Conservation (phyloP, 2,113 vertebrate genomes). For the Percina caprodes region DNA sequence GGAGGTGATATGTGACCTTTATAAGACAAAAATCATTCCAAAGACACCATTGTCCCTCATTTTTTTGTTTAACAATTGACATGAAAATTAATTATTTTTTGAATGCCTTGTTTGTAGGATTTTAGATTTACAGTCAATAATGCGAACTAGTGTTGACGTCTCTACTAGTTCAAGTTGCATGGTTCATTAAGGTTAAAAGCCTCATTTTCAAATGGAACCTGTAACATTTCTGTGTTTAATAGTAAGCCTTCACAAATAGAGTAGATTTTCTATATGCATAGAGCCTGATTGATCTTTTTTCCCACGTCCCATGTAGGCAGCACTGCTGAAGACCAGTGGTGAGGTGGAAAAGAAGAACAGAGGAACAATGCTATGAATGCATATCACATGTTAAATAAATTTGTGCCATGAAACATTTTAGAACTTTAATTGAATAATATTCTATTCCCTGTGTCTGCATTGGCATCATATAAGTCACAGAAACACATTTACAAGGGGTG, state of each 20-base stretch:
- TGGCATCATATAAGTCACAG: background rate
- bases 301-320: background rate
- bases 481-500: background rate
- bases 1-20: background rate
- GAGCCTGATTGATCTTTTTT: background rate
- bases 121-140: background rate
- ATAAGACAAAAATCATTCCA: constrained; percentile 27
- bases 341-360: constrained; percentile 1
- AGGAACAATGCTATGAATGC: background rate
- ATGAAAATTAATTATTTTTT: background rate
- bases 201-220: background rate
- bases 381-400: too few species aligned
- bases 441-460: background rate
- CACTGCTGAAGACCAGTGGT: background rate
- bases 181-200: background rate
- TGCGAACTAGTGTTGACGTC: background rate
- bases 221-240: background rate
- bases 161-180: background rate
- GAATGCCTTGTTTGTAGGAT: background rate
- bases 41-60: constrained; percentile 13
- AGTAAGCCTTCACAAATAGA: background rate
- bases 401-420: background rate
- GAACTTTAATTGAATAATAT: background rate
- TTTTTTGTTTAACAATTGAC: constrained; percentile 2
- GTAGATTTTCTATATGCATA: background rate